Evolutionary conservation across 30 jellyfish, hydroid and myxozoan genomes (phyloP).

Genomic region (Hydractinia echinata): DNA sequence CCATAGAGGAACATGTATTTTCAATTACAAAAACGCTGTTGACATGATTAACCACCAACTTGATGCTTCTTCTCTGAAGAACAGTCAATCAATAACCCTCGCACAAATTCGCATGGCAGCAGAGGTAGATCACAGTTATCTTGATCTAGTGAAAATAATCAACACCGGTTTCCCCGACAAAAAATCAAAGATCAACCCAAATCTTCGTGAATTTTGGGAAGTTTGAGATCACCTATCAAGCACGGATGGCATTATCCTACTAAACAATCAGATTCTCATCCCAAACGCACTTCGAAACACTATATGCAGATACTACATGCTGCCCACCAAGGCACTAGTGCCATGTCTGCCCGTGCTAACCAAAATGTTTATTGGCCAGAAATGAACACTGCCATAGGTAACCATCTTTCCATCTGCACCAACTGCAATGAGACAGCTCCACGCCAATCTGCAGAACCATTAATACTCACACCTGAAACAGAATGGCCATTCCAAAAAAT

Average conservation of each 20-base stretch:
- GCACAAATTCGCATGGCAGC: no score
- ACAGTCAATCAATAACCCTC: background rate
- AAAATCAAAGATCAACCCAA: no score
- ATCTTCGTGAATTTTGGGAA: no score
- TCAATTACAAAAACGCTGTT: background rate
- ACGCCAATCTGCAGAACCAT: background rate
- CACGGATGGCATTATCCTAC: no score
- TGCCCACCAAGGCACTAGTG: background rate
- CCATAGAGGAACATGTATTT: no score
- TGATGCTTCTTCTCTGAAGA: background rate
- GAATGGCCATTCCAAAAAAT: conserved; percentile 4
- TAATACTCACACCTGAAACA: background rate
- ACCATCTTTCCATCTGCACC: background rate
- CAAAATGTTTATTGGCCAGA: no score
- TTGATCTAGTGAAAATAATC: no score
- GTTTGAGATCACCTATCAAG: no score
- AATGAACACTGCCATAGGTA: background rate
- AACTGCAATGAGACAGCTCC: background rate
- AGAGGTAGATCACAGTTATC: no score
- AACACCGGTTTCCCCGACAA: no score
- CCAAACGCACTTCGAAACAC: background rate
- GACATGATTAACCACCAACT: background rate
- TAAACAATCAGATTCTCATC: no score
- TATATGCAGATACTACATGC: no score
- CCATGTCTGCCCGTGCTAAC: conserved; percentile 6